These are phyloP conservation scores for Drosophila hydei DNA, from an alignment of 1,140 invertebrate species.

Conservation along the genomic window DNA sequence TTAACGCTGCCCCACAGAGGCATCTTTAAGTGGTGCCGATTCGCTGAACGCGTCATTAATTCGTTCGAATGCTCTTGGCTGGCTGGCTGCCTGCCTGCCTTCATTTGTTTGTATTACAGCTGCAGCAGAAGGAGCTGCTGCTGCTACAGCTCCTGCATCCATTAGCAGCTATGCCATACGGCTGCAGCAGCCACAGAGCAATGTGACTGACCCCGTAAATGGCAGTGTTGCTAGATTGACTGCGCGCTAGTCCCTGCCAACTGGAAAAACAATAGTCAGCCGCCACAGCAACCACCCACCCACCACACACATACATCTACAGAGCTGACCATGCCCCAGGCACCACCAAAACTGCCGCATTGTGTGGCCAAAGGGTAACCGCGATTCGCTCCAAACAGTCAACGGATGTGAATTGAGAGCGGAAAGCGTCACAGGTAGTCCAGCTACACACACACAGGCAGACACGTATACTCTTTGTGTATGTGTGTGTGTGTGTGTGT, in stretches of 20 bases:
- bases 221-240: constrained; percentile 17
- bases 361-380: constrained; percentile 70
- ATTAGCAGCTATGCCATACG: constrained; percentile 52
- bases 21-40: constrained; percentile 53
- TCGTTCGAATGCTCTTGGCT: constrained; percentile 55
- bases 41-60: constrained; percentile 63
- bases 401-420: constrained; percentile 65
- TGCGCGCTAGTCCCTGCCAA: constrained; percentile 10
- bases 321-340: neutral
- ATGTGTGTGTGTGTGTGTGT: too few relatives aligned
- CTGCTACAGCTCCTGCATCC: constrained; percentile 30
- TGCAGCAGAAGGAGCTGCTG: constrained; percentile 3
- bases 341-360: constrained; percentile 53
- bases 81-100: neutral
- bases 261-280: constrained; percentile 20
- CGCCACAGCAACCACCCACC: neutral
- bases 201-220: constrained; percentile 43
- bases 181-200: constrained; percentile 53
- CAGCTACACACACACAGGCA: constrained; percentile 12
- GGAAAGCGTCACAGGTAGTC: constrained; percentile 62
- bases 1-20: constrained; percentile 36
- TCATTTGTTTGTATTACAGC: constrained; percentile 27
- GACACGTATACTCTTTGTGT: neutral
- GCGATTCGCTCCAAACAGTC: constrained; percentile 13
- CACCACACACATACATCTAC: neutral